Percentiles rank a stretch among this genome's conserved stretches.
phyloP scores from a whole-genome alignment of 2,113 vertebrate species.

The Pagrus major region DNA sequence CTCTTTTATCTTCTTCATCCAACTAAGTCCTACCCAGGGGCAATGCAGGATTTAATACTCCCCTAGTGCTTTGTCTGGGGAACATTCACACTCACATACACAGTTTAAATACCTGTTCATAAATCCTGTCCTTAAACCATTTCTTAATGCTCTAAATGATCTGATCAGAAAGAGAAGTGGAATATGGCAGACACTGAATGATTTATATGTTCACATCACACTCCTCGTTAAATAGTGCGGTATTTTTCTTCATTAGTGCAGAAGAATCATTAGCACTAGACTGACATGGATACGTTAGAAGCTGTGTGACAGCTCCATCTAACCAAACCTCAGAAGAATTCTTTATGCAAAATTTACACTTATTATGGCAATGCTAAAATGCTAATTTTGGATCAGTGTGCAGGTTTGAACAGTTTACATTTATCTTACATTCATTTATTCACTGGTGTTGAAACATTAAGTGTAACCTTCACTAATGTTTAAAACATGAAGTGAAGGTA shows the following conservation, averaged over 20 bases:
- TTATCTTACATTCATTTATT: background rate
- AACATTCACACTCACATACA: slow-evolving; percentile 7
- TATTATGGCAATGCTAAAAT: background rate
- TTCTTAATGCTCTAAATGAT: background rate
- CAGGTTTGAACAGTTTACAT: background rate
- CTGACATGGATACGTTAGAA: background rate
- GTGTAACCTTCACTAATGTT: background rate
- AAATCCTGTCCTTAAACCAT: background rate
- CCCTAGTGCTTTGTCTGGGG: slow-evolving; percentile 30
- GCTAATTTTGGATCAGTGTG: background rate
- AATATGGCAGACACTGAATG: background rate
- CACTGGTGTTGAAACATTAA: too few species aligned
- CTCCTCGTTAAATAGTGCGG: slow-evolving; percentile 10
- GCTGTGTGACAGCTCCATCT: slow-evolving; percentile 15
- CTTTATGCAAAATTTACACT: background rate
- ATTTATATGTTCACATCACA: slow-evolving; percentile 27
- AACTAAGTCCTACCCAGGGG: slow-evolving; percentile 42
- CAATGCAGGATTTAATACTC: slow-evolving; percentile 38
- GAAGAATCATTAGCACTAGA: slow-evolving; percentile 21
- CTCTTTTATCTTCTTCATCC: slow-evolving; percentile 34
- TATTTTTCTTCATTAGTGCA: slow-evolving; percentile 25
- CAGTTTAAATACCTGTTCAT: slow-evolving; percentile 26
- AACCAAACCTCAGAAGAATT: slow-evolving; percentile 5
- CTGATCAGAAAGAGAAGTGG: slow-evolving; percentile 3
- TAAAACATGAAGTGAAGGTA: background rate